Evolutionary conservation across 2,888 invertebrate species (phyloP).

Genomic region (Spicauda simplicius): DNA sequence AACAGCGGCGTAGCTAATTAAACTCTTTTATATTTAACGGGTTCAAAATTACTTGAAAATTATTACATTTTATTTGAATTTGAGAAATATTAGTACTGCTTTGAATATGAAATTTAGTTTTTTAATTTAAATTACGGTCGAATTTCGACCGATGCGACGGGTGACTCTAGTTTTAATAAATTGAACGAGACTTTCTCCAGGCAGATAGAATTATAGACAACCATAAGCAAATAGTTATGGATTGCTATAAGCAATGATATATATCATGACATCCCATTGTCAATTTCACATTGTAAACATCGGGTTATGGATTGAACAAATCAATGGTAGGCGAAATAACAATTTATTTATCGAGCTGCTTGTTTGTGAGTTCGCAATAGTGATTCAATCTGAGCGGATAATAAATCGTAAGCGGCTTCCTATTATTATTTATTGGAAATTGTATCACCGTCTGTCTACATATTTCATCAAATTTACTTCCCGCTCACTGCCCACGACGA

Average conservation of each 20-base stretch:
- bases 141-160: too few relatives aligned
- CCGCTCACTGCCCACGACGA: conserved; percentile 42
- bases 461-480: conserved; percentile 48
- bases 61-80: too few relatives aligned
- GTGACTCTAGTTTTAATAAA: neutral
- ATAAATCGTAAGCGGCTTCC: conserved; percentile 50
- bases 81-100: too few relatives aligned
- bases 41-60: too few relatives aligned
- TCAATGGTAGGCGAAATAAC: conserved; percentile 33
- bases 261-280: conserved; percentile 18
- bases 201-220: neutral
- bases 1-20: too few relatives aligned
- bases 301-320: conserved; percentile 28
- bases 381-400: conserved; percentile 43
- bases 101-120: too few relatives aligned
- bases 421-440: conserved; percentile 47
- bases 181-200: neutral
- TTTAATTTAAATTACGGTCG: too few relatives aligned
- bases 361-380: conserved; percentile 44
- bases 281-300: conserved; percentile 26
- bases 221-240: neutral
- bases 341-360: conserved; percentile 45
- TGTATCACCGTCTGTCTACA: conserved; percentile 41
- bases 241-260: neutral
- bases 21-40: too few relatives aligned